phyloP scores from a whole-genome alignment of 2,113 vertebrate genomes.

The Camelus bactrianus region DNA sequence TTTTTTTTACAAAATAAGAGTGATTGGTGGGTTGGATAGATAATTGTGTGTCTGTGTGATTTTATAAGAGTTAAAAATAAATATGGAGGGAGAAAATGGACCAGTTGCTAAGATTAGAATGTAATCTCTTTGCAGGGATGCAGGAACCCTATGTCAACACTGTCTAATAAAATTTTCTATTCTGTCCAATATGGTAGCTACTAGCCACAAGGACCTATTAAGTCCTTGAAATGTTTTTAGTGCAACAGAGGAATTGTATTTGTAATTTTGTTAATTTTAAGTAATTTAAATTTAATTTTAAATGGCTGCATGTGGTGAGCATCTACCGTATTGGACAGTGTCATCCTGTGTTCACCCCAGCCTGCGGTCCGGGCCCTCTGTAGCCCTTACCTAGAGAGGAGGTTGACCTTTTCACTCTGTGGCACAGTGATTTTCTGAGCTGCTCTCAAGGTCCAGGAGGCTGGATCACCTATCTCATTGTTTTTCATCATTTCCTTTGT shows the following conservation, averaged over 20 bases:
- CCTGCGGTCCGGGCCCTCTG: background rate
- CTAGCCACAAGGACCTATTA: background rate
- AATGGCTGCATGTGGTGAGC: background rate
- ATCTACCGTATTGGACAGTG: too few relatives aligned
- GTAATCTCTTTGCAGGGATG: background rate
- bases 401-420: background rate
- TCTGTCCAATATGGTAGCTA: background rate
- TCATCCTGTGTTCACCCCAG: background rate
- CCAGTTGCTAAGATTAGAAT: background rate
- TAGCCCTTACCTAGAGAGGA: background rate
- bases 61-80: constrained; percentile 4
- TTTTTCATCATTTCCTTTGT: background rate
- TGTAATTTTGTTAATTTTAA: background rate
- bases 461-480: background rate
- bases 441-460: background rate
- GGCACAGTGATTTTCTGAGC: background rate
- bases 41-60: background rate
- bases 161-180: background rate
- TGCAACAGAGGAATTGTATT: background rate
- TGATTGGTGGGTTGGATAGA: background rate
- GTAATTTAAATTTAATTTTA: background rate
- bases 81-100: background rate
- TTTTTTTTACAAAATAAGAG: background rate
- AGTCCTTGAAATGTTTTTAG: background rate
- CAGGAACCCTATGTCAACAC: background rate